Percentiles rank a stretch among this genome's conserved stretches.
Evolutionary conservation across 2,113 vertebrate genomes (phyloP).

Genomic region (Pao palembangensis): DNA sequence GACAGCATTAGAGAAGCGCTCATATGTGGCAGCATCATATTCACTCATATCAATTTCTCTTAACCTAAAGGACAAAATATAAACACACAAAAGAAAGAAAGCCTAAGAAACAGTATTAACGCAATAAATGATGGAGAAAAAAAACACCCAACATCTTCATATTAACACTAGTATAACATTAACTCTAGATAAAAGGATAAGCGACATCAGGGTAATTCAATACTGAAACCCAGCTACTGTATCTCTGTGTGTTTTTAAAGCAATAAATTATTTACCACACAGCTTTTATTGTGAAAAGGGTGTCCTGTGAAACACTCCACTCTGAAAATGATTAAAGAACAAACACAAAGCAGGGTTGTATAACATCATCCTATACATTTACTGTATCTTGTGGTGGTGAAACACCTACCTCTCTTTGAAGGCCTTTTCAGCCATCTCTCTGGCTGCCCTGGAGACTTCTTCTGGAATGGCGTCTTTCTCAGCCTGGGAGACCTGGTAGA

Average conservation of each 20-base stretch:
- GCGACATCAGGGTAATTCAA: no score
- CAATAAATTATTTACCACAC: not conserved
- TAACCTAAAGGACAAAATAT: slow-evolving; percentile 68
- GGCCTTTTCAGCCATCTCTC: slow-evolving; percentile 89
- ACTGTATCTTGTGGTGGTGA: not conserved
- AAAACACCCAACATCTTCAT: no score
- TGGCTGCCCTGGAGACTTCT: slow-evolving; percentile 85
- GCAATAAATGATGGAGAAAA: no score
- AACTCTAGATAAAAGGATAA: no score
- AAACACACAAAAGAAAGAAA: not conserved
- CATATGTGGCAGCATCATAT: slow-evolving; percentile 86
- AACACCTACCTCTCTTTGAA: slow-evolving; percentile 84
- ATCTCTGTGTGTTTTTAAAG: no score
- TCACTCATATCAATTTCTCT: slow-evolving; percentile 96
- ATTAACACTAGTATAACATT: no score
- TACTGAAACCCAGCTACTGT: no score
- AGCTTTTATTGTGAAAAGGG: not conserved
- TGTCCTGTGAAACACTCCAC: not conserved
- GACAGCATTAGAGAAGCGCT: slow-evolving; percentile 87
- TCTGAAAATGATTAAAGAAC: not conserved
- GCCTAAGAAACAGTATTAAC: not conserved
- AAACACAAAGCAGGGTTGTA: no score
- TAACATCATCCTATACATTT: no score
- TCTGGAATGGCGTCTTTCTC: slow-evolving; percentile 94
- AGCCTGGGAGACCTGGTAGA: slow-evolving; percentile 88